Base-by-base conservation (phyloP, 2,797 vertebrate genomes). In the Eulemur mongoz region DNA sequence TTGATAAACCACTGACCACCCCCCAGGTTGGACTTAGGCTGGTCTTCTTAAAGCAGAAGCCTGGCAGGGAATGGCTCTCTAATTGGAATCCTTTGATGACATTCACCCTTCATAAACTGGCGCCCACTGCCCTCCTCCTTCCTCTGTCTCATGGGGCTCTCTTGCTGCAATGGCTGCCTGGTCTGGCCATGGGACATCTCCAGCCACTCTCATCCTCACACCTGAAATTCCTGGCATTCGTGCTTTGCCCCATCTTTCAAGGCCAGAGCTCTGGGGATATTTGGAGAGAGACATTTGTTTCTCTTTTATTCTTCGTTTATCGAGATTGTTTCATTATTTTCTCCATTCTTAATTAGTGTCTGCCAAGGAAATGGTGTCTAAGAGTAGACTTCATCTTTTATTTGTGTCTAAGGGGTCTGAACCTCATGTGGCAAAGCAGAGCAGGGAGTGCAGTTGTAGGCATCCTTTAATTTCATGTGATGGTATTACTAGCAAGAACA, bases 291-390 rank as follows among this genome's bases (percentile, higher is more conserved):
- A 20, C 65, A 67, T 70, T 72, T 59, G 0, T 48, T 95, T 83
- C 45, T 83, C 14, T 3, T 63, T 84, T 70, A 32, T 67, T 59
- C 52, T 93, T 91, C 30, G 7, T 67, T 75, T 95, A 48, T n/a
- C 2, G 57, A 92, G 38, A 5, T 90, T 78, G 27, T 76, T 50
- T 92, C 67, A 90, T 30, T 69, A 22, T 94, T 65, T 67, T 32
- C 22, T 43, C 23, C 35, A 8, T 20, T 84, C 32, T 95, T 92
- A 89, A 79, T 91, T 88, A 70, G 1, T 15, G 5, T 40, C 54
- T 88, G 32, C 22, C 35, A 89, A 76, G 69, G 61, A 90, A 88
- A 84, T n/a, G n/a, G 3, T 96, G n/a, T 78, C 82, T 94, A 25
- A 61, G 80, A 91, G 63, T 40, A 73, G 73, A 79, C 17, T 61